Conservation (phyloP, 2,797 vertebrate genomes). For the Melopsittacus undulatus region DNA sequence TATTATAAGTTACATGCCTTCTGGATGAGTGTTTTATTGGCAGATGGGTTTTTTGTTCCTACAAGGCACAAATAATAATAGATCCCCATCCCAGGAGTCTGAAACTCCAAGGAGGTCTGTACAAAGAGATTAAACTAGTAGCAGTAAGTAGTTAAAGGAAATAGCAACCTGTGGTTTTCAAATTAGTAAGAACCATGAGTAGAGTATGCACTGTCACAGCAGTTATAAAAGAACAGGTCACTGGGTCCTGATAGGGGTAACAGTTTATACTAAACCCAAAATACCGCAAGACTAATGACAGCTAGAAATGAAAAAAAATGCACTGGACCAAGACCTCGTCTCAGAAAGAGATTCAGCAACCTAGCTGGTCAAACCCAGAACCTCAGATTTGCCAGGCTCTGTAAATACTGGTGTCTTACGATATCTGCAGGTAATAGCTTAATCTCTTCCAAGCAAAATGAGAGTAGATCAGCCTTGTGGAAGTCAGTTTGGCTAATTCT, state of each 20-base stretch:
- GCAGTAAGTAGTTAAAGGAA: conserved; percentile 53
- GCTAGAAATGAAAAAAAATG: neutral
- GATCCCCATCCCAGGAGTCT: conserved; percentile 27
- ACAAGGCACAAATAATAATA: conserved; percentile 57
- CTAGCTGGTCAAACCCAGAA: neutral
- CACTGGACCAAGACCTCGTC: neutral
- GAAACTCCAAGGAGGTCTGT: conserved; percentile 49
- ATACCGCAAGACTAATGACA: neutral
- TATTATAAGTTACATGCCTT: conserved; percentile 63
- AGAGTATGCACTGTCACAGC: conserved; percentile 1
- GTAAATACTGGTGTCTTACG: neutral
- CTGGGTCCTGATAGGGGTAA: neutral
- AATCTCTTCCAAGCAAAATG: neutral
- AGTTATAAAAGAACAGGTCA: conserved; percentile 14
- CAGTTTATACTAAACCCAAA: neutral
- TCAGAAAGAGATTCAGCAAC: neutral
- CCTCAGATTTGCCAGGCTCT: neutral
- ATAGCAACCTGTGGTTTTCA: conserved; percentile 66
- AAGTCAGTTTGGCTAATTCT: neutral
- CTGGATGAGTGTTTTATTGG: conserved; percentile 65
- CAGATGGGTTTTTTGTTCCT: conserved; percentile 54
- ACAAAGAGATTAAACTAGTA: conserved; percentile 62
- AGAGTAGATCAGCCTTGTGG: neutral
- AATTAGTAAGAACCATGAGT: conserved; percentile 54
- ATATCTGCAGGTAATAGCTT: neutral